Percentiles rank a stretch among this genome's conserved stretches.
phyloP scores from a whole-genome alignment of 1,140 invertebrate genomes.

The Megalopta genalis region DNA sequence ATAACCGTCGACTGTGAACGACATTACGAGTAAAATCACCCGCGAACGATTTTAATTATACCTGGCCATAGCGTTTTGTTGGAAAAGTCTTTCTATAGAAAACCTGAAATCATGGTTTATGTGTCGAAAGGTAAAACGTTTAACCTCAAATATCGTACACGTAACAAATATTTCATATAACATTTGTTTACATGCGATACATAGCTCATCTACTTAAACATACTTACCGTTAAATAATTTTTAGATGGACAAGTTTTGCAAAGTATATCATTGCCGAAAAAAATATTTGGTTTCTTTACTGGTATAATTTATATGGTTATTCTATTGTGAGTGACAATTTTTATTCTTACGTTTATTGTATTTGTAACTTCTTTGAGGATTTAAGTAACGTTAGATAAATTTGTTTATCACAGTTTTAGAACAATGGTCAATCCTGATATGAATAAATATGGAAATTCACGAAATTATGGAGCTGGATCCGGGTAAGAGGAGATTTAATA shows the following conservation, averaged over 20 bases:
- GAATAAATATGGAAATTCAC: slow-evolving; percentile 49
- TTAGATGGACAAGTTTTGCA: slow-evolving; percentile 58
- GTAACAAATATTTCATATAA: not conserved
- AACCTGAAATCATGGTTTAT: slow-evolving; percentile 52
- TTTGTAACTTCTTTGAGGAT: no score
- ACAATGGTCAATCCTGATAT: slow-evolving; percentile 62
- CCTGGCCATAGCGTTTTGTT: not conserved
- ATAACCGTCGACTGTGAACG: not conserved
- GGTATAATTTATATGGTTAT: slow-evolving; percentile 59
- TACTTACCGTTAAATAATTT: slow-evolving; percentile 23
- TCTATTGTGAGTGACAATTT: slow-evolving; percentile 65
- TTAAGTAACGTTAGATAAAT: not conserved
- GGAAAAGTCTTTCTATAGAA: not conserved
- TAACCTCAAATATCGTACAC: slow-evolving; percentile 4
- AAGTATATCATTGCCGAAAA: slow-evolving; percentile 51
- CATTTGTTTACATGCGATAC: not conserved
- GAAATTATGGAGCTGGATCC: slow-evolving; percentile 61
- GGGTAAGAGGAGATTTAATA: slow-evolving; percentile 56
- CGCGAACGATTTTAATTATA: not conserved
- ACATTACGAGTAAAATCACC: not conserved
- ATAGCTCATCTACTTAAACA: no score
- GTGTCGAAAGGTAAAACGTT: slow-evolving; percentile 48
- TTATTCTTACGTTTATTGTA: slow-evolving; percentile 1
- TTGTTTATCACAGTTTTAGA: slow-evolving; percentile 54
- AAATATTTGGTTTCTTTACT: slow-evolving; percentile 54